Conservation (phyloP, 2,888 invertebrate genomes). For the Oscheius sp. region DNA sequence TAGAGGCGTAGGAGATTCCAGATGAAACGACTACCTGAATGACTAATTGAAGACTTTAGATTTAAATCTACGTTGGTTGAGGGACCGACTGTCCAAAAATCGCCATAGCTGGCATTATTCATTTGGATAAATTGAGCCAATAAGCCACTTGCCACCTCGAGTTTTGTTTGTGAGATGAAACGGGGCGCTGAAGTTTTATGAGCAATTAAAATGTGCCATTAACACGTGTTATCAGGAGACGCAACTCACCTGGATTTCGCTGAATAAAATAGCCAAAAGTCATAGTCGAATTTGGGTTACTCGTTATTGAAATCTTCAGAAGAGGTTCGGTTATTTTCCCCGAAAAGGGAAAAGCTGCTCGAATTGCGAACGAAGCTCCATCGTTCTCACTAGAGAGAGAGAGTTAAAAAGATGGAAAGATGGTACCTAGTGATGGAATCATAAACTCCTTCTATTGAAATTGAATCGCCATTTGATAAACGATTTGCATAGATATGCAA, state of each 20-base stretch:
- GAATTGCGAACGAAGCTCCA: background rate
- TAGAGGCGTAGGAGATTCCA: background rate
- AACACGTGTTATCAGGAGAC: background rate
- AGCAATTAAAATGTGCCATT: background rate
- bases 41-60: too few species aligned
- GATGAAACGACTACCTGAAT: background rate
- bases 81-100: background rate
- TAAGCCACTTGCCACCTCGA: background rate
- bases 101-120: background rate
- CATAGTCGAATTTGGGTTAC: background rate
- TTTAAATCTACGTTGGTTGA: too few species aligned
- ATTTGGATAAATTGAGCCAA: background rate
- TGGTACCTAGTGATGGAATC: background rate
- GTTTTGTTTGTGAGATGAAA: background rate
- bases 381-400: background rate
- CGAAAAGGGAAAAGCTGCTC: background rate
- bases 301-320: background rate
- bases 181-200: background rate
- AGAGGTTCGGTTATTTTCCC: background rate
- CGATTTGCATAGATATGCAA: background rate
- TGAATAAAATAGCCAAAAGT: background rate
- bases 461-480: background rate
- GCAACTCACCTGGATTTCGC: background rate
- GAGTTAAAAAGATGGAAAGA: background rate
- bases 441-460: background rate